Conservation (phyloP, 2,888 invertebrate genomes). For the Tetragnatha montana region DNA sequence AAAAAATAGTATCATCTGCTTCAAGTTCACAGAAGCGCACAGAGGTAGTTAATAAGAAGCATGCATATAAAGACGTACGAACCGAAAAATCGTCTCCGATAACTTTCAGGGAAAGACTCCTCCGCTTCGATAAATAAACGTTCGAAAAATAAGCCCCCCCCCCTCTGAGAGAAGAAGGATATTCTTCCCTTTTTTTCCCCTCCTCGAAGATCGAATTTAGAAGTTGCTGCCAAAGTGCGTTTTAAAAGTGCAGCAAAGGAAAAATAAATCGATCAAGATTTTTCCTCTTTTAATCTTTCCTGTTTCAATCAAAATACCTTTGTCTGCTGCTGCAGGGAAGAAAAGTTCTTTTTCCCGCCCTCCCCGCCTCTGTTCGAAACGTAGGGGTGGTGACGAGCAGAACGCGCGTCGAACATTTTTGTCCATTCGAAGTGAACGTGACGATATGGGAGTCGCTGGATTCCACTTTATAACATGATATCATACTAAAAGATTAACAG, state of each 20-base stretch:
- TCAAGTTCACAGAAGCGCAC: not conserved
- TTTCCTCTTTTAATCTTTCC: conserved; percentile 26
- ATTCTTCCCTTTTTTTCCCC: not conserved
- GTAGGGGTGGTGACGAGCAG: too few species aligned
- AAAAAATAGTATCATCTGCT: not conserved
- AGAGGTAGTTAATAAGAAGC: not conserved
- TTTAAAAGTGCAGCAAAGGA: conserved; percentile 4
- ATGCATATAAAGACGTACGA: not conserved
- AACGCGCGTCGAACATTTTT: too few species aligned
- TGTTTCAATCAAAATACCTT: conserved; percentile 46
- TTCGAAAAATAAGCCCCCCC: conserved; percentile 27
- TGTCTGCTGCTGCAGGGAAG: not conserved
- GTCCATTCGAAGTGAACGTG: too few species aligned
- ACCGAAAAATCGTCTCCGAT: not conserved
- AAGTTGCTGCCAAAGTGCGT: conserved; percentile 19
- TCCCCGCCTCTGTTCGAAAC: too few species aligned
- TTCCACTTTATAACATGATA: too few species aligned
- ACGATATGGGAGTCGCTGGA: too few species aligned
- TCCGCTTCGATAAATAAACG: not conserved
- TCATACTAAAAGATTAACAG: too few species aligned
- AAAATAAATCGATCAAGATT: conserved; percentile 29
- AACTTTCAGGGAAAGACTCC: not conserved
- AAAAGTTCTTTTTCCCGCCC: not conserved
- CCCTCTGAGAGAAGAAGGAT: not conserved
- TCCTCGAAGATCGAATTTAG: conserved; percentile 13